Evolutionary conservation across 1,140 invertebrate species (phyloP).

Genomic region (Tenebrio molitor): DNA sequence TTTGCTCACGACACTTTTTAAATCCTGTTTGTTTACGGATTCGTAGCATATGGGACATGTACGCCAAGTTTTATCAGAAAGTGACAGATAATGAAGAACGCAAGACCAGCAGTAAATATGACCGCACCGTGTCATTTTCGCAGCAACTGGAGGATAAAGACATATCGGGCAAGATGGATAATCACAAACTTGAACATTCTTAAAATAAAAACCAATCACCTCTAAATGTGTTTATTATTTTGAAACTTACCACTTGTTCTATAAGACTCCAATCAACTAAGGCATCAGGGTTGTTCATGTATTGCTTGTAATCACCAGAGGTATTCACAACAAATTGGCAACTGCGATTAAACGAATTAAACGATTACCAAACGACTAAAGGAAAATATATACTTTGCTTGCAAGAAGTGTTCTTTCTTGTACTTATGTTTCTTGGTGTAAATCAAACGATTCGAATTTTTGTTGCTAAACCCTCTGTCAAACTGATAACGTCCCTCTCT

Average conservation of each 20-base stretch:
- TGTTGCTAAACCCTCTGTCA: conserved; percentile 45
- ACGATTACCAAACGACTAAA: conserved; percentile 41
- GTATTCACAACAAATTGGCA: conserved; percentile 95
- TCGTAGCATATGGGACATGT: conserved; percentile 92
- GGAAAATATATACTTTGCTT: conserved; percentile 82
- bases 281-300: conserved; percentile 86
- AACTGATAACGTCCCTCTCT: conserved; percentile 43
- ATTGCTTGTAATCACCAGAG: conserved; percentile 81
- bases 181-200: conserved; percentile 76
- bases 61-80: conserved; percentile 83
- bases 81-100: conserved; percentile 90
- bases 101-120: conserved; percentile 98
- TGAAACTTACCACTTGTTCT: conserved; percentile 88
- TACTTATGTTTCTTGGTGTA: conserved; percentile 77
- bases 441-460: conserved; percentile 66
- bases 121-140: conserved; percentile 94
- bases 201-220: conserved; percentile 51
- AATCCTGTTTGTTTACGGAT: conserved; percentile 80
- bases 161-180: conserved; percentile 92
- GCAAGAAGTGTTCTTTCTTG: conserved; percentile 93
- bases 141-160: conserved; percentile 84
- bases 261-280: conserved; percentile 93
- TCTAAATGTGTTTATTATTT: background rate
- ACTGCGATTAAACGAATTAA: conserved; percentile 68
- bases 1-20: conserved; percentile 76